phyloP scores from a whole-genome alignment of 2,797 vertebrate species.

The Amniataba percoides region DNA sequence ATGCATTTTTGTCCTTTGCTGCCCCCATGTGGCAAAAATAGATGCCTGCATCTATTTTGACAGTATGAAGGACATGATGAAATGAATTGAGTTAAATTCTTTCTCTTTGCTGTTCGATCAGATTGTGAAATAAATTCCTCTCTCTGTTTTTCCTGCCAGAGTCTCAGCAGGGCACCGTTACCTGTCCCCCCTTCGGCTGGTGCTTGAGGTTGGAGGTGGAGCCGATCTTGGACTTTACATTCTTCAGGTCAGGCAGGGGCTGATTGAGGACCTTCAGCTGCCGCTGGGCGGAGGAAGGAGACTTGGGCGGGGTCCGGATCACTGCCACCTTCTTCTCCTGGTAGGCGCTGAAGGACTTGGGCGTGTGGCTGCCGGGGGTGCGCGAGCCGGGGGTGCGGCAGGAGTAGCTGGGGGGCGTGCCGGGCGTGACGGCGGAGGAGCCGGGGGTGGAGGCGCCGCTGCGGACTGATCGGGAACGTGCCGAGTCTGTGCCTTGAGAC shows the following conservation, averaged over 20 bases:
- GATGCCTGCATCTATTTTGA: not conserved
- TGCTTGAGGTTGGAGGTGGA: slow-evolving; percentile 94
- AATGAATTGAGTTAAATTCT: not conserved
- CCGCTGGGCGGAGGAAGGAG: slow-evolving; percentile 91
- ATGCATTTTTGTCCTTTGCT: not conserved
- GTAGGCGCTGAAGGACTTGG: slow-evolving; percentile 92
- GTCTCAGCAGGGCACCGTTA: slow-evolving; percentile 67
- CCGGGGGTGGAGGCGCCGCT: slow-evolving; percentile 94
- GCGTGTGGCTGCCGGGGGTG: slow-evolving; percentile 92
- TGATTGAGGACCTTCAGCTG: slow-evolving; percentile 95
- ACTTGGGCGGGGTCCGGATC: slow-evolving; percentile 96
- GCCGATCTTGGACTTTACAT: slow-evolving; percentile 95
- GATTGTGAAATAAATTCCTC: not conserved
- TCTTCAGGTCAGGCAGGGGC: slow-evolving; percentile 94
- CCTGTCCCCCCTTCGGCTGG: slow-evolving; percentile 96
- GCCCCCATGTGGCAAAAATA: slow-evolving; percentile 45
- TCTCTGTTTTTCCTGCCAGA: no score
- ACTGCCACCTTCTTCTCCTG: slow-evolving; percentile 96
- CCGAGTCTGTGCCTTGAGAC: slow-evolving; percentile 89
- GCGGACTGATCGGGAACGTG: slow-evolving; percentile 91
- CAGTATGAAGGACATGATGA: not conserved
- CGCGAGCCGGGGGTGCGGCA: slow-evolving; percentile 95
- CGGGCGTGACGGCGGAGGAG: slow-evolving; percentile 93
- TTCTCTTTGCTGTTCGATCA: not conserved
- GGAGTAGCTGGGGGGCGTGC: slow-evolving; percentile 93